Percentiles rank a stretch among this genome's conserved stretches.
Conservation (phyloP, 1,140 invertebrate species). For the Bombus ignitus region DNA sequence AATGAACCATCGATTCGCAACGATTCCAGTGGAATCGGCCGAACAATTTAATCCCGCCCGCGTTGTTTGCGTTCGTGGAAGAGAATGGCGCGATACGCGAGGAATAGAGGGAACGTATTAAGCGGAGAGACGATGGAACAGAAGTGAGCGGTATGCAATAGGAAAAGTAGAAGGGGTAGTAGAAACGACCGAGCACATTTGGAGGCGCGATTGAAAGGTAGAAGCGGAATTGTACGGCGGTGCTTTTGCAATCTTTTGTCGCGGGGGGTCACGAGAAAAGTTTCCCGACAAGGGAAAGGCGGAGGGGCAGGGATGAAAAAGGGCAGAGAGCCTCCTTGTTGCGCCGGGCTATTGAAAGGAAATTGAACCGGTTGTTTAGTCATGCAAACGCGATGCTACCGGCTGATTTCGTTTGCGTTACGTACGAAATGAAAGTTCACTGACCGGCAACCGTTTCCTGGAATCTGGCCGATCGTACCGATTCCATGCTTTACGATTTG, state of each 20-base stretch:
- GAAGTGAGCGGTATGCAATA: neutral
- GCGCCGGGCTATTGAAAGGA: conserved; percentile 41
- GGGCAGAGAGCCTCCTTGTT: conserved; percentile 32
- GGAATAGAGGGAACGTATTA: neutral
- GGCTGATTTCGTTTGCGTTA: conserved; percentile 57
- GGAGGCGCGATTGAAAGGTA: too few relatives aligned
- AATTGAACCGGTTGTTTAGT: conserved; percentile 51
- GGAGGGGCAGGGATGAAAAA: neutral
- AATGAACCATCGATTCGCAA: neutral
- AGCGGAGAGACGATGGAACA: neutral
- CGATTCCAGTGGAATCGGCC: neutral
- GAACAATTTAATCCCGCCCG: conserved; percentile 9
- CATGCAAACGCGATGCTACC: conserved; percentile 61
- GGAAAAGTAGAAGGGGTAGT: neutral
- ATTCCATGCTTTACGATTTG: conserved; percentile 41
- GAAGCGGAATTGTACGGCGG: too few relatives aligned
- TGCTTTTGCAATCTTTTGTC: too few relatives aligned
- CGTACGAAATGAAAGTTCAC: conserved; percentile 55
- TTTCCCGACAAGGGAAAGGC: neutral
- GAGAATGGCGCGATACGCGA: neutral
- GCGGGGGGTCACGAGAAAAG: conserved; percentile 21
- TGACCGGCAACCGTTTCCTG: conserved; percentile 42
- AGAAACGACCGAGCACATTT: neutral
- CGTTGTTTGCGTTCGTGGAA: conserved; percentile 7
- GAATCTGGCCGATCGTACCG: conserved; percentile 43